Evolutionary conservation across 2,113 vertebrate genomes (phyloP), one percentile per base, ranked within the genome.

Genomic region (Mustelus asterias): DNA sequence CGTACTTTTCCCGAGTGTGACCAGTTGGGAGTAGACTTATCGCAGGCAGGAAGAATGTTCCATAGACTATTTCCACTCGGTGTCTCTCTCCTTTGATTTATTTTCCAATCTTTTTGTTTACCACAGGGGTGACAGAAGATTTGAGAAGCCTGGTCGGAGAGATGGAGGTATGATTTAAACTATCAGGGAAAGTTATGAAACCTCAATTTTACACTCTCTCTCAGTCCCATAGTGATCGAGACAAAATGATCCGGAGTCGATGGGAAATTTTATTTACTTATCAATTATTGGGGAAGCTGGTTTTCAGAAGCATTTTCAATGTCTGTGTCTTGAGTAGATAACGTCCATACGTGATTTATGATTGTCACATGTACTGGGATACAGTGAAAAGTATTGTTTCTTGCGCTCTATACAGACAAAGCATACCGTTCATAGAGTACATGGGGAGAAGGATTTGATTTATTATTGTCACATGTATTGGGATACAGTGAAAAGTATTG

Each of bases 141-240:
- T 99, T 96, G 98, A 99, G 97, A 99, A 99, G 97, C 98, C 98
- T 0, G 96, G 98, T 80, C 98, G 98, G 58, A 97, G 98, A 96
- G 98, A 99, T 96, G 98, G 97, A 96, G 97, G 97, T 97, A 97
- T 0, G 96, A 78, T 95, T 65, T 8, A 9, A 13, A 60, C 72
- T 37, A 20, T 92, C 14, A 63, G 33, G 89, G 1, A 92, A 65
- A 89, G 14, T 58, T 54, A 26, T 88, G 1, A 22, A 6, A 33
- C 18, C 20, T 60, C 65, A n/a, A 16, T 80, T 37, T 9, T 78
- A 9, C 29, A n/a, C n/a, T 13, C 3, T n/a, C n/a, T 83, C 78
- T 83, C 2, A 11, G 33, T 11, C 76, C 76, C 76, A n/a, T 33
- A 78, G 76, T n/a, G 76, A 37, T n/a, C 1, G 2, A 83, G 14